Evolutionary conservation across 2,888 invertebrate species (phyloP).

Genomic region (Microdon myrmicae): DNA sequence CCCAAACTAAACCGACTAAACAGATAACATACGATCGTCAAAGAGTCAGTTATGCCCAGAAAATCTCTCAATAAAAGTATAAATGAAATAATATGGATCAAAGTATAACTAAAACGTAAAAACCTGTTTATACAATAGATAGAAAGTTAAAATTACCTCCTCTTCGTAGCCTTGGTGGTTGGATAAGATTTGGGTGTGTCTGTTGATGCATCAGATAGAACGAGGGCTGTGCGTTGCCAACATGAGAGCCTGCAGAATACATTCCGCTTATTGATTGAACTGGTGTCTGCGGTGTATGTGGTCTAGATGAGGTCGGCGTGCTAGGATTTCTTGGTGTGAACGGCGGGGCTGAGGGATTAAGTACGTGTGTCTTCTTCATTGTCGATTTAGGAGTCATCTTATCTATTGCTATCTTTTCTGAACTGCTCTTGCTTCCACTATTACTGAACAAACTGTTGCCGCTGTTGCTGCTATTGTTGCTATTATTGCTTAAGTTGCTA

Average conservation of each 20-base stretch:
- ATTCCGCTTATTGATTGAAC: slow-evolving; percentile 63
- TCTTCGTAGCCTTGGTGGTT: slow-evolving; percentile 66
- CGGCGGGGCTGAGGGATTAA: slow-evolving; percentile 88
- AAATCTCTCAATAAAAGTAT: too few relatives aligned
- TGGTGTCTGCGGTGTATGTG: slow-evolving; percentile 89
- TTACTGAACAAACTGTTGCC: slow-evolving; percentile 36
- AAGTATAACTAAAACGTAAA: too few relatives aligned
- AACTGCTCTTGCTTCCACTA: slow-evolving; percentile 33
- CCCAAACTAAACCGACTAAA: too few relatives aligned
- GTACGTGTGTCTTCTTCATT: slow-evolving; percentile 75
- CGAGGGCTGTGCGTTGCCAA: slow-evolving; percentile 64
- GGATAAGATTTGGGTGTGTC: slow-evolving; percentile 63
- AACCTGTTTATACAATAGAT: too few relatives aligned
- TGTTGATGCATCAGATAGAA: slow-evolving; percentile 65
- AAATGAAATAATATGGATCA: too few relatives aligned
- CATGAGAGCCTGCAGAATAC: slow-evolving; percentile 60
- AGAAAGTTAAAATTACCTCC: slow-evolving; percentile 51
- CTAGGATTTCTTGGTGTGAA: slow-evolving; percentile 81
- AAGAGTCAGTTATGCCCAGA: too few relatives aligned
- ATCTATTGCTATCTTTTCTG: slow-evolving; percentile 67
- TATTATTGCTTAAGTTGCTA: slow-evolving; percentile 19
- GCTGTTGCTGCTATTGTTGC: slow-evolving; percentile 47
- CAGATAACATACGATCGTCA: too few relatives aligned
- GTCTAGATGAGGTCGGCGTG: slow-evolving; percentile 74
- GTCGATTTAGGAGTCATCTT: slow-evolving; percentile 70